Evolutionary conservation across 37 sponge, comb jelly and placozoan genomes (phyloP), one percentile per base, ranked within the genome.

Genomic region (Cliona cf. orientalis): DNA sequence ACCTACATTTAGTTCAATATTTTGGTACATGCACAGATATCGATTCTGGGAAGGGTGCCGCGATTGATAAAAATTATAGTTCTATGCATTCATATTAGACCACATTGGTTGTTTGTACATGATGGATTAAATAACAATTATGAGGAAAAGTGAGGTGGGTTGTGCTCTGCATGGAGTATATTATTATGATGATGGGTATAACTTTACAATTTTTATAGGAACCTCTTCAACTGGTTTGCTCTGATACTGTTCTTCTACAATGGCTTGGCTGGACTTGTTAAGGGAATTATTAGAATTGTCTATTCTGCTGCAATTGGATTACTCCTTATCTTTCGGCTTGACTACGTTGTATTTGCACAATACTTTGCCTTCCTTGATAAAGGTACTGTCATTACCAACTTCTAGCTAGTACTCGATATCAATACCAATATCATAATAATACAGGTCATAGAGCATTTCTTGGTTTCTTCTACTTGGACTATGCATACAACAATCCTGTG

Each of bases 401-500:
- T 31, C 19, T 66, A 19, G 66, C 35, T 66, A 31, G 11, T n/a
- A 28, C n/a, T 6, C 5, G 12, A 25, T 25, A 61, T 9, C 5
- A 5, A 6, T 61, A 61, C 12, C 63, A n/a, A 61, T 61, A n/a
- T 6, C 63, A 61, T n/a, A 25, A 28, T 28, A 61, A 19, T 66
- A 35, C 40, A 84, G 85, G 77, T 32, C 69, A 84, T 41, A n/a
- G n/a, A 22, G 62, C 85, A 0, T 84, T 65, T 61, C 28, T 84
- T 31, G 76, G 85, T 6, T 84, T 75, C 43, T 29, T 84, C 6
- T 53, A 76, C 23, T 2, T 84, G 85, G 42, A 84, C 35, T 46
- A 58, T n/a, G 32, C 46, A 34, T 67, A 75, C 58, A 84, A 84
- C 69, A 84, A 84, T 75, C 58, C 76, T 37, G 75, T 84, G 44